Conservation (phyloP, 2,113 vertebrate species). For the Coptodon rendalli region DNA sequence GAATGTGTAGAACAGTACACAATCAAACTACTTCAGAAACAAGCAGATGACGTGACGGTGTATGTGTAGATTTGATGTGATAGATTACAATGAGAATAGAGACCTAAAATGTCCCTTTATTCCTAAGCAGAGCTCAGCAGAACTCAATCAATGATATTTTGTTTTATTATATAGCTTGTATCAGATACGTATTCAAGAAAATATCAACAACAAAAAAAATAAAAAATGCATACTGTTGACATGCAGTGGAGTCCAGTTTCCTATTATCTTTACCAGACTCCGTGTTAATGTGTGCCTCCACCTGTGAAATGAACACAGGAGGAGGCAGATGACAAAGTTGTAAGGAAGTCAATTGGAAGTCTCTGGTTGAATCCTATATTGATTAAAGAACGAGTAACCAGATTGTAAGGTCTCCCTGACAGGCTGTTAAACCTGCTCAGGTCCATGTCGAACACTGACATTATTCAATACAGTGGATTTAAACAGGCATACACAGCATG, state of each 20-base stretch:
- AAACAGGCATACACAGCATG: not conserved
- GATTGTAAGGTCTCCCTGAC: not conserved
- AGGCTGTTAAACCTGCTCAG: not conserved
- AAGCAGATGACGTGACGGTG: not conserved
- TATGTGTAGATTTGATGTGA: not conserved
- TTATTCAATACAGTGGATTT: not conserved
- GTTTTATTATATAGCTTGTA: not conserved
- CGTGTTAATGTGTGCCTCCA: not conserved
- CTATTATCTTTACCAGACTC: not conserved
- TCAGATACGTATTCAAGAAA: not conserved
- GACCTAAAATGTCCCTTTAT: not conserved
- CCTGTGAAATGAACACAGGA: not conserved
- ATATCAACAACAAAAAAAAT: not conserved
- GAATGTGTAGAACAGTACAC: not conserved
- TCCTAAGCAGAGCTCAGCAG: not conserved
- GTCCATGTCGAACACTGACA: not conserved
- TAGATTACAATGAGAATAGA: not conserved
- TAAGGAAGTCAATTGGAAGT: not conserved
- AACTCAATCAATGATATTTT: not conserved
- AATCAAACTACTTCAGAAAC: not conserved
- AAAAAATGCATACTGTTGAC: not conserved
- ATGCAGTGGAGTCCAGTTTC: not conserved
- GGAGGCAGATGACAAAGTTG: not conserved
- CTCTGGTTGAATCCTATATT: not conserved
- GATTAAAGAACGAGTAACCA: conserved; percentile 4